These are phyloP conservation scores for Pungitius pungitius DNA, from an alignment of 2,113 vertebrate genomes.

Conservation along the genomic window DNA sequence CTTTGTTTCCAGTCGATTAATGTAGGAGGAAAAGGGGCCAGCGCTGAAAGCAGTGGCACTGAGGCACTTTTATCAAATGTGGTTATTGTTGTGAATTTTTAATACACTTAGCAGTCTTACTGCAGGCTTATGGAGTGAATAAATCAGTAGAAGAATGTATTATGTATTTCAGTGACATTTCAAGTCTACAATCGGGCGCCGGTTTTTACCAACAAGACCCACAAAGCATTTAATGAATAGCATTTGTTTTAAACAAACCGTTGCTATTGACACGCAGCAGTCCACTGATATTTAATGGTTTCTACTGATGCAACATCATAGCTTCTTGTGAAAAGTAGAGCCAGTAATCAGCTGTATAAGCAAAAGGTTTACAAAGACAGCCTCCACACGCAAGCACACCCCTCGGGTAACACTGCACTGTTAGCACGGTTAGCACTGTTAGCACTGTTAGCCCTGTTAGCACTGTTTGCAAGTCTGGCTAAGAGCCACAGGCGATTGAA, in stretches of 20 bases:
- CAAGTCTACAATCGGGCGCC: not conserved
- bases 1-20: conserved; percentile 18
- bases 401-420: too few relatives aligned
- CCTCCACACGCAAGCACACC: too few relatives aligned
- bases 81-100: conserved; percentile 23
- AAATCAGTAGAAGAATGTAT: not conserved
- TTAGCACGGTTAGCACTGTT: too few relatives aligned
- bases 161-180: not conserved
- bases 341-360: not conserved
- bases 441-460: too few relatives aligned
- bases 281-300: not conserved
- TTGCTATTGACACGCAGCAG: not conserved
- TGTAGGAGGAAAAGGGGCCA: conserved; percentile 10
- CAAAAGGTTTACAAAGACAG: too few relatives aligned
- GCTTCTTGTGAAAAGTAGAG: not conserved
- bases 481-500: not conserved
- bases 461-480: too few relatives aligned
- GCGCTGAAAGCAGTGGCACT: conserved; percentile 1
- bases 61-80: conserved; percentile 8
- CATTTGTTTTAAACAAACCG: not conserved
- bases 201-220: not conserved
- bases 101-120: not conserved
- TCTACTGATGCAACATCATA: not conserved
- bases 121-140: conserved; percentile 13
- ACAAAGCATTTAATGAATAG: not conserved